A percentile compares a stretch with the other conserved stretches of the same genome.
Evolutionary conservation across 2,113 vertebrate genomes (phyloP).

Genomic region (Scatophagus argus): DNA sequence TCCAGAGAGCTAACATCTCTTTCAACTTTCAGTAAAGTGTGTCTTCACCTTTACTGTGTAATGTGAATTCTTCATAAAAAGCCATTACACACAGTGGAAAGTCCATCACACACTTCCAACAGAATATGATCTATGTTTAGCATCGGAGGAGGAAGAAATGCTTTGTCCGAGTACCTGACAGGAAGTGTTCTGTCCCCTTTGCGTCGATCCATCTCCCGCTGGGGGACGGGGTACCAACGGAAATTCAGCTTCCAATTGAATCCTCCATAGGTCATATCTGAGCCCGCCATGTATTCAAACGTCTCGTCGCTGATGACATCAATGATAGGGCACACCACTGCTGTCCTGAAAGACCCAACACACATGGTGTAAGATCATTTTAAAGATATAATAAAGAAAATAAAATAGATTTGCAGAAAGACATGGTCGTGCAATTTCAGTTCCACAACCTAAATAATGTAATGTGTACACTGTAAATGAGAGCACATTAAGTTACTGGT

Average conservation of each 20-base stretch:
- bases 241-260: constrained; percentile 99
- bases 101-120: not conserved
- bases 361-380: not conserved
- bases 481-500: not conserved
- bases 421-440: too few species aligned
- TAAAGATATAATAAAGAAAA: too few species aligned
- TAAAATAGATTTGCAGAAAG: too few species aligned
- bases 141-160: not conserved
- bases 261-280: constrained; percentile 98
- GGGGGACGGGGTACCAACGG: constrained; percentile 98
- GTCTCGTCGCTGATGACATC: constrained; percentile 99
- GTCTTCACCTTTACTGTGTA: not conserved
- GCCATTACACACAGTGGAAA: not conserved
- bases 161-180: constrained; percentile 87
- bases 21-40: constrained; percentile 1
- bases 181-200: constrained; percentile 97
- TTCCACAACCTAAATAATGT: too few species aligned
- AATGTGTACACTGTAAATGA: not conserved
- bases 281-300: constrained; percentile 98
- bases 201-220: constrained; percentile 97
- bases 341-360: constrained; percentile 83
- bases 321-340: constrained; percentile 97
- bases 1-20: not conserved
- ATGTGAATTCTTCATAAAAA: constrained; percentile 18
- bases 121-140: not conserved